Percentiles rank a stretch among this genome's conserved stretches.
Evolutionary conservation across 92 coral and sea anemone genomes (phyloP).

Genomic region (Bergia puertoricense): DNA sequence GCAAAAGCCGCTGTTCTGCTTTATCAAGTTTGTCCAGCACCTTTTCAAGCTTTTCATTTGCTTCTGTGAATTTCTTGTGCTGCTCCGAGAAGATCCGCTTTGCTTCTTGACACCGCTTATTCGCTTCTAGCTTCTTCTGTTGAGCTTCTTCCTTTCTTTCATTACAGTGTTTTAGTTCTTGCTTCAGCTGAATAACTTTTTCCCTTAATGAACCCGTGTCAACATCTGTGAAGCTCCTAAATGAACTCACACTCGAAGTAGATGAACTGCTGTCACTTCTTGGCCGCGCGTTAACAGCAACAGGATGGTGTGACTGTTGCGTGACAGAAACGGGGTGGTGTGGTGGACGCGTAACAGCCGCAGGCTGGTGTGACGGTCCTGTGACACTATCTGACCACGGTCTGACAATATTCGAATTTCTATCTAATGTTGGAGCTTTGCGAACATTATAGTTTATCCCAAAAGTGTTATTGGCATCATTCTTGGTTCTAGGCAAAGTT

Average conservation of each 20-base stretch:
- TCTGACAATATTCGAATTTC: constrained; percentile 41
- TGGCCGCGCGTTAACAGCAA: not conserved
- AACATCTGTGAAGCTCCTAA: constrained; percentile 46
- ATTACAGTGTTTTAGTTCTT: constrained; percentile 66
- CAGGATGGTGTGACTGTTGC: constrained; percentile 49
- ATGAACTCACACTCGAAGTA: constrained; percentile 41
- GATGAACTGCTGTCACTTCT: constrained; percentile 43
- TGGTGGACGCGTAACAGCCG: constrained; percentile 41
- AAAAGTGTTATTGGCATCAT: constrained; percentile 32
- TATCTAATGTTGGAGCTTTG: constrained; percentile 38
- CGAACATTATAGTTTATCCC: constrained; percentile 56
- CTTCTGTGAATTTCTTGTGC: constrained; percentile 64
- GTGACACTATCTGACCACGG: constrained; percentile 48
- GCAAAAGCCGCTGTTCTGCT: constrained; percentile 53
- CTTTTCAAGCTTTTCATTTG: constrained; percentile 70
- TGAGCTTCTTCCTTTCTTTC: constrained; percentile 63
- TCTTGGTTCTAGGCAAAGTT: constrained; percentile 42
- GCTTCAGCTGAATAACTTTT: constrained; percentile 74
- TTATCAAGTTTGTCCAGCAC: constrained; percentile 62
- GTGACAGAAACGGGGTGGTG: constrained; percentile 38
- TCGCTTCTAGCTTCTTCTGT: constrained; percentile 59
- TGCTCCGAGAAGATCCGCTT: constrained; percentile 60
- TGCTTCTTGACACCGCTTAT: constrained; percentile 67
- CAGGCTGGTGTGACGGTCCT: constrained; percentile 25
- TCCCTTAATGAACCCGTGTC: constrained; percentile 86